Conservation (phyloP, 2,797 vertebrate genomes). For the Gymnopithys bicolor region DNA sequence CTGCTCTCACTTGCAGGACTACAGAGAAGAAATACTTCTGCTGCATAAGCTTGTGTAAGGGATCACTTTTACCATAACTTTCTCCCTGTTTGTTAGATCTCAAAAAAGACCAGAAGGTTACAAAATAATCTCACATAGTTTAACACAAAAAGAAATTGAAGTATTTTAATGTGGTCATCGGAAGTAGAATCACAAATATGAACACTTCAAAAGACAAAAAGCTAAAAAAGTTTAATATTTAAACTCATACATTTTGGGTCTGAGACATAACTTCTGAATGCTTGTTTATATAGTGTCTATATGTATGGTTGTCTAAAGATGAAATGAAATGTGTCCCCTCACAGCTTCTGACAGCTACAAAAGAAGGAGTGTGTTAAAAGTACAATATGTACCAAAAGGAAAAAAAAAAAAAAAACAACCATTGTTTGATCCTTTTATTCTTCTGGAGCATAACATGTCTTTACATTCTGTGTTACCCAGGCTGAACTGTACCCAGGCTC, state of each 20-base stretch:
- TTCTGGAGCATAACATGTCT: not conserved
- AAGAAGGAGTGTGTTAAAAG: not conserved
- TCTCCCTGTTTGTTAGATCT: not conserved
- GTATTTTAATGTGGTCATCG: not conserved
- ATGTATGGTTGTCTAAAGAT: not conserved
- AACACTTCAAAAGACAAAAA: not conserved
- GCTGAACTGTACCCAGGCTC: not conserved
- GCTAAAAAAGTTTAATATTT: not conserved
- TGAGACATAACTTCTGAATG: not conserved
- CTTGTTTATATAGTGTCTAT: not conserved
- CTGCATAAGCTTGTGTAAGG: not conserved
- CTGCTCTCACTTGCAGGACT: not conserved
- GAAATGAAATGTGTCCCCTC: too few relatives aligned
- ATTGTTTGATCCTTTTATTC: not conserved
- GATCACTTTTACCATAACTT: not conserved
- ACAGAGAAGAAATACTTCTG: not conserved
- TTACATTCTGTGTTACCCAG: accelerated
- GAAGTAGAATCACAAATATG: not conserved
- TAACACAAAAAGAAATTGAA: not conserved
- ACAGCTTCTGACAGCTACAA: not conserved
- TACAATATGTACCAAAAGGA: not conserved
- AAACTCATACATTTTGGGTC: not conserved
- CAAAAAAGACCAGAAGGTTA: not conserved
- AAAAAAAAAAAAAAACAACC: too few relatives aligned
- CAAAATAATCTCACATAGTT: not conserved